Evolutionary conservation across 2,888 invertebrate species (phyloP), one percentile per base, ranked within the genome.

Genomic region (Julus scandinavius): DNA sequence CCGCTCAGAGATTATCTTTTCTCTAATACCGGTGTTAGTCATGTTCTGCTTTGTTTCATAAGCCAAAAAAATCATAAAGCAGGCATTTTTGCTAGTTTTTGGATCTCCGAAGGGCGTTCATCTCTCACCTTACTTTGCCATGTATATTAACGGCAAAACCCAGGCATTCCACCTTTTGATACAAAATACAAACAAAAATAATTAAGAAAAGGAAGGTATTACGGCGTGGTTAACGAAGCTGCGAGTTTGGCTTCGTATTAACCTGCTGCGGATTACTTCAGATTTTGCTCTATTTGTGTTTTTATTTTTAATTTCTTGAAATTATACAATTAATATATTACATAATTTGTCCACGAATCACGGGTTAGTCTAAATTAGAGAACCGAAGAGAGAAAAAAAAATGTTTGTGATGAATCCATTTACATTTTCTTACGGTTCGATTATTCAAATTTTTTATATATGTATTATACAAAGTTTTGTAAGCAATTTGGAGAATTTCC

Each of bases 341-440:
- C 29, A 29, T 29, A 9, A 29, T 72, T 72, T 29, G 72, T 29
- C 72, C 72, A 72, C 13, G 29, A 72, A 72, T 72, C 11, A 72
- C 11, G 72, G 72, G 72, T 72, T 72, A 72, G 29, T n/a, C 72
- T 72, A 29, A 29, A 29, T 72, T 72, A 29, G n/a, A 29, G 2
- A 29, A 72, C n/a, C 5, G 63, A 7, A 7, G 29, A 29, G 29
- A 29, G 29, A 7, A 63, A 54, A 54, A 54, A 63, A 63, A 63
- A 63, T n/a, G 20, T 63, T 63, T 20, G 20, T n/a, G 20, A 20
- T 20, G 63, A 72, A 9, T 29, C 72, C 3, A 29, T 29, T 29
- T n/a, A 72, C 72, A 72, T 72, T 72, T 72, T 72, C 72, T 29
- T 72, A 72, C 72, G 72, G 72, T 72, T 72, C 72, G 72, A 72